Conservation (phyloP, 2,888 invertebrate species). For the Tiliacea citrago region DNA sequence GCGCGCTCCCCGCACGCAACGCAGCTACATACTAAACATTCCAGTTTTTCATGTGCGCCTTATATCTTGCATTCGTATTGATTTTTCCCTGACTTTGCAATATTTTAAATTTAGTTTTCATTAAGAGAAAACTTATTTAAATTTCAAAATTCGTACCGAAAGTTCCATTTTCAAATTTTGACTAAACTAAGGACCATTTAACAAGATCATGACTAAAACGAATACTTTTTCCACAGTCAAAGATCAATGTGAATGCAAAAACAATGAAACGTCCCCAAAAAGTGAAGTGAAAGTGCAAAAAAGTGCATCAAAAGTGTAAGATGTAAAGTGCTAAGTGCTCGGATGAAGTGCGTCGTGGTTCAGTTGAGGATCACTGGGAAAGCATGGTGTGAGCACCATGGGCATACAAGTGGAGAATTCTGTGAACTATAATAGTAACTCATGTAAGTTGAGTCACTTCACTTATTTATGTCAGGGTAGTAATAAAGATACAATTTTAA, state of each 20-base stretch:
- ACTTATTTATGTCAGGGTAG: constrained; percentile 31
- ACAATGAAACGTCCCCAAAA: constrained; percentile 50
- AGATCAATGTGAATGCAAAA: constrained; percentile 66
- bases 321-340: constrained; percentile 61
- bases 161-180: background rate
- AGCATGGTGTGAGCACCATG: constrained; percentile 81
- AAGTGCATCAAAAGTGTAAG: constrained; percentile 55
- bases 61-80: constrained; percentile 60
- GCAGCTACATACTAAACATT: constrained; percentile 64
- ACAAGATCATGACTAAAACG: constrained; percentile 20
- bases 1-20: constrained; percentile 66
- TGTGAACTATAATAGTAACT: constrained; percentile 85
- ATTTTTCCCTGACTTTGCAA: constrained; percentile 41
- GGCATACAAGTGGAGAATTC: constrained; percentile 88
- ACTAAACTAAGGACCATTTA: background rate
- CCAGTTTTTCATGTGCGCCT: constrained; percentile 62
- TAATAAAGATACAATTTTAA: background rate
- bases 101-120: background rate
- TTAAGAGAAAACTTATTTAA: background rate
- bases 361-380: constrained; percentile 43
- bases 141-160: background rate
- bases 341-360: constrained; percentile 62
- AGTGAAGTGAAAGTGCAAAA: constrained; percentile 64
- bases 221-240: constrained; percentile 38
- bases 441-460: constrained; percentile 81